Conservation (phyloP, 2,888 invertebrate species). For the Trichopoda pennipes region DNA sequence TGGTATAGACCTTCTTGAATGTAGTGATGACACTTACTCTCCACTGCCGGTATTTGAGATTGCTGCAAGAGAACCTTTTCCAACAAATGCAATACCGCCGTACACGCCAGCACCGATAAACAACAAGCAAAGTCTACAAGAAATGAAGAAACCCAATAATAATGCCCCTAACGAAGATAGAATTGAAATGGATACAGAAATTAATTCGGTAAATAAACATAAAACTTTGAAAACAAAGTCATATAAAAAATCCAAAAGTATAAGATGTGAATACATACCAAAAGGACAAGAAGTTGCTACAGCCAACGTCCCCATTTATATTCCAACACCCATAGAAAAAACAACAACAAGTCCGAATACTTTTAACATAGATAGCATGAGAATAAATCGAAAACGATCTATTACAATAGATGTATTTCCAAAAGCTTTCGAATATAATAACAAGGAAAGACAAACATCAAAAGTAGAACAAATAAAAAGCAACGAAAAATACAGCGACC, state of each 20-base stretch:
- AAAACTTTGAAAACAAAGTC: slow-evolving; percentile 8
- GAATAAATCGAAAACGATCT: slow-evolving; percentile 10
- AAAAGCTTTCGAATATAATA: neutral
- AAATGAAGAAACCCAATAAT: neutral
- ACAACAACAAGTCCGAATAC: neutral
- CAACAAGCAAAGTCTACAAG: neutral
- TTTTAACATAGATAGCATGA: slow-evolving; percentile 2
- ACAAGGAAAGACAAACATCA: neutral
- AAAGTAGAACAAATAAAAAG: neutral
- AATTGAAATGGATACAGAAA: slow-evolving; percentile 10
- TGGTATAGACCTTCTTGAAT: slow-evolving; percentile 15
- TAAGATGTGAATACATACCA: slow-evolving; percentile 38
- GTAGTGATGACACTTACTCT: slow-evolving; percentile 58
- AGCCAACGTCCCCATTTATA: slow-evolving; percentile 14
- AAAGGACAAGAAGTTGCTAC: slow-evolving; percentile 16
- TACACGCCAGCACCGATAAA: slow-evolving; percentile 34
- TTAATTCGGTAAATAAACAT: neutral
- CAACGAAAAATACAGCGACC: neutral
- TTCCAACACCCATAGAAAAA: slow-evolving; percentile 41
- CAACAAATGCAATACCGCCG: neutral
- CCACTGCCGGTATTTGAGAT: slow-evolving; percentile 33
- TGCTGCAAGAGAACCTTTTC: neutral
- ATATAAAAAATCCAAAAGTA: slow-evolving; percentile 12
- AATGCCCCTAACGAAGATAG: slow-evolving; percentile 7
- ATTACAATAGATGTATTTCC: slow-evolving; percentile 31